Conservation (phyloP, 2,113 vertebrate species). For the Corythornis madagascariensis region DNA sequence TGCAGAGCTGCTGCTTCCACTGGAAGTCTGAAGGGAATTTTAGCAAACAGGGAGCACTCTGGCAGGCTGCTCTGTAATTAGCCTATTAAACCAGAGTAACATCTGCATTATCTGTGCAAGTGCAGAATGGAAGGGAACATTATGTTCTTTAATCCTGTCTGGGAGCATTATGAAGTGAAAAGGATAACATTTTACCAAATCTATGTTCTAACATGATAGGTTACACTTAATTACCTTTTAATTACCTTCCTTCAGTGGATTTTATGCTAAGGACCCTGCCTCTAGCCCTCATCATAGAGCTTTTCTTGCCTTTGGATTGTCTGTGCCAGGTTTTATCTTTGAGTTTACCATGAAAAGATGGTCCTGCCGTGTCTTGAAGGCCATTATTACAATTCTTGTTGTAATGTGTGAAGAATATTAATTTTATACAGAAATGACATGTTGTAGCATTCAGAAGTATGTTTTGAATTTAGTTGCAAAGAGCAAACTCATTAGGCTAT, state of each 20-base stretch:
- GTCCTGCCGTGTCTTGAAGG: not conserved
- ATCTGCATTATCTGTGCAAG: constrained; percentile 43
- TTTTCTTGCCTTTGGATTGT: not conserved
- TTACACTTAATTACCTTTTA: constrained; percentile 46
- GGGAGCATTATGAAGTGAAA: constrained; percentile 42
- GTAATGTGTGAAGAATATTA: not conserved
- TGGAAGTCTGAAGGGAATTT: constrained; percentile 1
- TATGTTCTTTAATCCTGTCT: constrained; percentile 44
- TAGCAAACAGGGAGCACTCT: not conserved
- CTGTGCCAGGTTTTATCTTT: not conserved
- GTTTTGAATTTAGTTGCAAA: not conserved
- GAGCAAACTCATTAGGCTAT: not conserved
- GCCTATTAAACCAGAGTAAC: constrained; percentile 38
- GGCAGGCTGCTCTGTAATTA: constrained; percentile 41
- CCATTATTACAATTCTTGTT: not conserved
- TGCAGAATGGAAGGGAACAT: not conserved
- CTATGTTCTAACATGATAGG: constrained; percentile 21
- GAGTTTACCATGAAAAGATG: not conserved
- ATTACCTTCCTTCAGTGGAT: not conserved
- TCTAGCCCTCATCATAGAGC: not conserved
- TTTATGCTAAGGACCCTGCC: not conserved
- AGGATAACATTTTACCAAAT: constrained; percentile 52
- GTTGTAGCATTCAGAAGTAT: not conserved
- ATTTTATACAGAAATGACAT: not conserved
- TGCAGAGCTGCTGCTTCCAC: not conserved